Evolutionary conservation across 1,140 invertebrate genomes (phyloP), one percentile per base, ranked within the genome.

Genomic region (Aleiodes sp.): DNA sequence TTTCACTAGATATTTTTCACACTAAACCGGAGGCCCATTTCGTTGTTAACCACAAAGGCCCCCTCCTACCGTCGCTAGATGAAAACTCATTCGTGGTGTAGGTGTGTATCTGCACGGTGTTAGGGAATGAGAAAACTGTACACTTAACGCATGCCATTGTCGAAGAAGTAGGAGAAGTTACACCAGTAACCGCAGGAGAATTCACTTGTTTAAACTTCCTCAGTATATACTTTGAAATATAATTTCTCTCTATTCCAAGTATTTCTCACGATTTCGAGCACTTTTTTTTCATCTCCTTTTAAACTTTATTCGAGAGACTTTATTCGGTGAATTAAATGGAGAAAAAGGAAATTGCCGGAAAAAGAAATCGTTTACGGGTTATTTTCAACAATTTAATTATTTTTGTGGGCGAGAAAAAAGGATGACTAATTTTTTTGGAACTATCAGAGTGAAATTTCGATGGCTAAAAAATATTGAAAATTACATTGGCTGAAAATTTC

Each of bases 21-120:
- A 59, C 56, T 59, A 31, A n/a, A 59, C 56, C 56, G 14, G 56
- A 31, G 24, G 56, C 28, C 26, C 56, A 59, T 59, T 59, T 59
- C 14, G n/a, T 26, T 31, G 24, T 8, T 3, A 59, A 31, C 56
- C 56, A 26, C 56, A 59, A 59, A 31, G 28, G 26, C 56, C 24
- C 24, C 24, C 12, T 33, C 2, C 12, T 2, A 8, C 9, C 9
- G 4, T 33, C 31, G 14, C 9, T 59, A 26, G 24, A 59, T n/a
- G 24, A 59, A 59, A 59, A 59, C 56, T 29, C 28, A 28, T 31
- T 31, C 26, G 28, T 31, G 24, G 24, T 14, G 56, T 12, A 28
- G 56, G n/a, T n/a, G n/a, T n/a, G n/a, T n/a, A n/a, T n/a, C n/a
- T 26, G 6, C 19, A 35, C 60, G 19, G 19, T 39, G 4, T 19